Evolutionary conservation across 2,888 invertebrate genomes (phyloP), one percentile per base, ranked within the genome.

Genomic region (Mimas tiliae): DNA sequence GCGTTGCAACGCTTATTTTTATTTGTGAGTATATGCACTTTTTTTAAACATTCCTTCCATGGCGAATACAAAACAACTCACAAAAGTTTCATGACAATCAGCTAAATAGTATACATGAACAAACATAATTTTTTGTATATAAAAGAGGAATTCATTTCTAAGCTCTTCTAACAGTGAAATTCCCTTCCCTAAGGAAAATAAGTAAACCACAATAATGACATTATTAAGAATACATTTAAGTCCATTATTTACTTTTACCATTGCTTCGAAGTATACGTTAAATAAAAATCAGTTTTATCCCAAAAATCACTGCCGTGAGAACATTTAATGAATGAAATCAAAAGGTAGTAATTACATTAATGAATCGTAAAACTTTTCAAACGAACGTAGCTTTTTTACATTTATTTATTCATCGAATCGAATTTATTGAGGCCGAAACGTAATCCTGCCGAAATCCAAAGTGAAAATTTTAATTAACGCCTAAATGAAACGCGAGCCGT

Each of bases 391-490:
- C 58, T 34, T 42, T 58, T 58, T 42, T 38, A 58, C 58, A 42
- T 72, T 67, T 74, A 70, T 76, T 76, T 76, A 75, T 72, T 67
- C 69, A 65, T 64, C 68, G 70, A 75, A 82, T 77, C 69, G 76
- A 75, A 80, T 81, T 80, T 77, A 80, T 79, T 74, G 77, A 76
- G 76, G 77, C 74, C 63, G 72, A 70, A 70, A 70, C 76, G 74
- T 80, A 78, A 83, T 81, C 76, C 81, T 64, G 66, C 63, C 64
- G 70, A 69, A 73, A 78, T 76, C 74, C 78, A 73, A 77, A 68
- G 75, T 74, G 79, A 81, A 82, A 77, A 78, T 79, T 85, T 86
- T 86, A 86, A 87, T 86, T 86, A 85, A 85, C 81, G 75, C 55
- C 55, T 68, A 77, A 81, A 80, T 63, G 58, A 42, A 42, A 58